phyloP scores from a whole-genome alignment of 1,140 invertebrate genomes.

The Lucilia cuprina region DNA sequence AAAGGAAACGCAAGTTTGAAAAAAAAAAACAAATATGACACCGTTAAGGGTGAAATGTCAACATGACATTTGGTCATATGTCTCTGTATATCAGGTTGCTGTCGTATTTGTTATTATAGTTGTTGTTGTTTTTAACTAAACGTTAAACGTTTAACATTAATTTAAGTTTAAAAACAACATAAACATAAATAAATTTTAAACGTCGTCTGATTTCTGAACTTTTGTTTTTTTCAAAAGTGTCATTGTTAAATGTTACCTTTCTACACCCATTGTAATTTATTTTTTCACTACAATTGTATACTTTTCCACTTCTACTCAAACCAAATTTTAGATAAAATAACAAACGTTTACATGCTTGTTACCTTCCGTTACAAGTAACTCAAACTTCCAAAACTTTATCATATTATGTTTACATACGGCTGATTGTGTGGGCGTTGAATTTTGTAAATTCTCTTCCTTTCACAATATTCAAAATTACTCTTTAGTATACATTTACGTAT shows the following conservation, averaged over 20 bases:
- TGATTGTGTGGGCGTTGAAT: too few relatives aligned
- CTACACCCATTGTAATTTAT: too few relatives aligned
- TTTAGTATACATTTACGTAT: neutral
- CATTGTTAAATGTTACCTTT: too few relatives aligned
- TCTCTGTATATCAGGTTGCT: constrained; percentile 23
- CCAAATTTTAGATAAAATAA: neutral
- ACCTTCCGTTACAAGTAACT: neutral
- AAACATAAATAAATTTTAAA: constrained; percentile 16
- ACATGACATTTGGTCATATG: constrained; percentile 43
- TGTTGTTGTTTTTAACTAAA: neutral
- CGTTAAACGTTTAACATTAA: constrained; percentile 4
- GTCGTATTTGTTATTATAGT: neutral
- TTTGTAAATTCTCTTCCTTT: too few relatives aligned
- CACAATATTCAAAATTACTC: neutral
- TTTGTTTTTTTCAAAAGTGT: neutral
- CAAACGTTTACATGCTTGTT: neutral
- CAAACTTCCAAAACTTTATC: neutral
- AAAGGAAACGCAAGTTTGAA: neutral
- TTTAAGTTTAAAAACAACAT: neutral
- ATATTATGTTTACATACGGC: too few relatives aligned
- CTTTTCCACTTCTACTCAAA: too few relatives aligned
- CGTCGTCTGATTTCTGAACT: neutral
- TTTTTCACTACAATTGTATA: too few relatives aligned
- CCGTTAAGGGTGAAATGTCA: constrained; percentile 58
- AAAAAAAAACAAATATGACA: constrained; percentile 61